phyloP scores from a whole-genome alignment of 1,140 invertebrate species.

The Brachionus paranguensis region DNA sequence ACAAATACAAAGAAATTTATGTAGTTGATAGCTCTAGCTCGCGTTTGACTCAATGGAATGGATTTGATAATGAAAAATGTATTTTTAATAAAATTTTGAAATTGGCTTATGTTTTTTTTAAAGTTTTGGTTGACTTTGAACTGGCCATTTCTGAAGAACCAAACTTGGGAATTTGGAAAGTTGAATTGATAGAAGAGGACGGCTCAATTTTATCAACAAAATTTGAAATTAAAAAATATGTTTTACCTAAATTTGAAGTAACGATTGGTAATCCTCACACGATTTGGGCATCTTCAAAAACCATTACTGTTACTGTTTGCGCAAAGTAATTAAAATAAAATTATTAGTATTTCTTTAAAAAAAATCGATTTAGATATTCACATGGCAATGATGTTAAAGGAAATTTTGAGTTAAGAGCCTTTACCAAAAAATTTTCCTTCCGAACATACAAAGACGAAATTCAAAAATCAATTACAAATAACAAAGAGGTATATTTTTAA shows the following conservation, averaged over 20 bases:
- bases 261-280: not conserved
- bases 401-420: slow-evolving; percentile 13
- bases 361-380: not conserved
- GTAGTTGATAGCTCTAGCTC: not conserved
- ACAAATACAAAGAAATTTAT: not conserved
- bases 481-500: not conserved
- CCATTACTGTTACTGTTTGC: not conserved
- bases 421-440: not conserved
- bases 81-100: not conserved
- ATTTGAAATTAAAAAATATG: slow-evolving; percentile 36
- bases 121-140: not conserved
- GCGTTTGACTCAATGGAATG: not conserved
- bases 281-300: not conserved
- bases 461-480: not conserved
- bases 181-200: not conserved
- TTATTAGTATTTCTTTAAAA: not conserved
- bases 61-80: not conserved
- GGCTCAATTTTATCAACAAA: not conserved
- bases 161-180: slow-evolving; percentile 19
- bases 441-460: not conserved
- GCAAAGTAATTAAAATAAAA: not conserved
- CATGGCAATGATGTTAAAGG: slow-evolving; percentile 16
- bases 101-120: not conserved
- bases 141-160: not conserved
- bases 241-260: slow-evolving; percentile 36